Base-by-base conservation (phyloP, 2,888 invertebrate species). In the Sipha maydis region DNA sequence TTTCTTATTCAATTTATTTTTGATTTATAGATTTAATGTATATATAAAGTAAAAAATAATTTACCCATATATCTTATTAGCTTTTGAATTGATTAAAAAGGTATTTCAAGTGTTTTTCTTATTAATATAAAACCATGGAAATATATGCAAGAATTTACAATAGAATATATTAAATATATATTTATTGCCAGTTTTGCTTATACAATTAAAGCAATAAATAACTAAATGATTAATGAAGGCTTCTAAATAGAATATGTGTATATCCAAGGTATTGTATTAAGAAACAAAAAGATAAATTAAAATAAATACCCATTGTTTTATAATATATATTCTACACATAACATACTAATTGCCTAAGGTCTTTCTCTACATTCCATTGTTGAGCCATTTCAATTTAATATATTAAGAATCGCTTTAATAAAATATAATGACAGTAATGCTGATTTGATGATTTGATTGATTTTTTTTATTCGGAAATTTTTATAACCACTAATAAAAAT, bases 171-270 rank as follows among this genome's bases (percentile, higher is more conserved):
- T 77, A 0, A 28, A 28, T 54, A 28, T 54, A 19, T 77, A 77
- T 77, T 28, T 54, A 77, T 38, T 73, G 19, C 31, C 8, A 34
- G 41, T 77, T 4, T 1, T 75, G 11, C 9, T 25, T 48, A 77
- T 48, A n/a, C 11, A 77, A 77, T 48, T 54, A 77, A 54, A n/a
- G 17, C 48, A 77, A 77, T 77, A 77, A 77, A 77, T 77, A 38
- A 75, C 28, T 28, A 77, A 77, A 19, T 54, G 19, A 48, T 28
- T 48, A 28, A 54, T 48, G 28, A 61, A 61, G 21, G 19, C 7
- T 77, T 54, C 19, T 77, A 54, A 77, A 54, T 54, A 77, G 28
- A n/a, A 41, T 54, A 77, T 54, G 21, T 28, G 17, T 54, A 77
- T 48, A 75, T 1, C 25, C n/a, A 25, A 8, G 38, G 21, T 38